Percentiles rank a stretch among this genome's conserved stretches.
Conservation (phyloP, 2,797 vertebrate species). For the Thripadectes ignobilis region DNA sequence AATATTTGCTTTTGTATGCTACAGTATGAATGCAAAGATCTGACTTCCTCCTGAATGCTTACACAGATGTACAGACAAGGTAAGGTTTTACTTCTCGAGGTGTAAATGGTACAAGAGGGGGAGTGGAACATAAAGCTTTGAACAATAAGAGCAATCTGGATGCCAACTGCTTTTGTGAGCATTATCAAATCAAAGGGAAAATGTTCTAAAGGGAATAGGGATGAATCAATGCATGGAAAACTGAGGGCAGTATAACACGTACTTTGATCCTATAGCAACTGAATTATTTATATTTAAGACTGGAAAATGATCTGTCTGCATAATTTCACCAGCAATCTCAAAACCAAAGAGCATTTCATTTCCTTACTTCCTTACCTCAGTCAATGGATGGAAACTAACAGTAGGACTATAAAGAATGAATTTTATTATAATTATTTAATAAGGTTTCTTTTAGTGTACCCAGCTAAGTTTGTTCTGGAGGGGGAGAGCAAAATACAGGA, state of each 20-base stretch:
- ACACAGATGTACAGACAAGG: neutral
- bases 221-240: slow-evolving; percentile 41
- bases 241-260: neutral
- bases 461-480: neutral
- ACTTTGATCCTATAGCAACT: slow-evolving; percentile 56
- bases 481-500: neutral
- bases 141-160: slow-evolving; percentile 26
- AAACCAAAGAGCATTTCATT: slow-evolving; percentile 1
- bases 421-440: neutral
- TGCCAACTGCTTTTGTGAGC: slow-evolving; percentile 27
- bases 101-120: neutral
- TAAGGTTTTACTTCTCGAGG: neutral
- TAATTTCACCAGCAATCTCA: slow-evolving; percentile 6
- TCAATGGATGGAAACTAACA: neutral
- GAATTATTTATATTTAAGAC: slow-evolving; percentile 44
- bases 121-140: neutral
- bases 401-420: neutral
- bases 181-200: slow-evolving; percentile 42
- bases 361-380: neutral
- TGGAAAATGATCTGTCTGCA: slow-evolving; percentile 25
- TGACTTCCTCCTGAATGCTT: neutral
- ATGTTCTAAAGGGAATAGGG: neutral
- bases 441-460: neutral
- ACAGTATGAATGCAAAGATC: neutral
- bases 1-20: neutral